phyloP scores from a whole-genome alignment of 2,113 vertebrate species.

The Oncorhynchus keta region DNA sequence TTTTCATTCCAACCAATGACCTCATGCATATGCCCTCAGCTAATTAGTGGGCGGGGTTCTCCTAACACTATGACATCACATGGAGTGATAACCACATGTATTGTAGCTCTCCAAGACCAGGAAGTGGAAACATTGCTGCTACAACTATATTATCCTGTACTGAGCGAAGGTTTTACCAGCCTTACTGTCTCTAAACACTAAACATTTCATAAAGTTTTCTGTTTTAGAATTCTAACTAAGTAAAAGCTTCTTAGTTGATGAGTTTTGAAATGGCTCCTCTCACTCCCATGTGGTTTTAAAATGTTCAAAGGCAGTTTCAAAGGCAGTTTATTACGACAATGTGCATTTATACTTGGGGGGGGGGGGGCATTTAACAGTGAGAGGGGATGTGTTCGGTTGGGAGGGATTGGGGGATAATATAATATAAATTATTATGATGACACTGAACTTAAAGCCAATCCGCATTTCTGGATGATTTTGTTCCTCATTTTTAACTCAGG shows the following conservation, averaged over 20 bases:
- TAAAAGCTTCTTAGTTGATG: conserved; percentile 39
- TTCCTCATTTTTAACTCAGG: conserved; percentile 72
- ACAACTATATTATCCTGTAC: background rate
- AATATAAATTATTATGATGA: conserved; percentile 72
- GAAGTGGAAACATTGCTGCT: background rate
- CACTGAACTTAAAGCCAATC: conserved; percentile 65
- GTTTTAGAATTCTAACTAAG: conserved; percentile 53
- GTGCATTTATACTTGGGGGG: conserved; percentile 61
- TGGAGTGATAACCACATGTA: background rate
- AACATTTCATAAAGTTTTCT: background rate
- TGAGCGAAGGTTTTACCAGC: background rate
- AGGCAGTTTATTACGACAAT: conserved; percentile 64
- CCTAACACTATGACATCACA: background rate
- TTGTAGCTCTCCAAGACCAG: background rate
- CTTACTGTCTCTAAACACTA: conserved; percentile 35
- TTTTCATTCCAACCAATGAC: background rate
- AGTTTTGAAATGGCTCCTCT: conserved; percentile 41
- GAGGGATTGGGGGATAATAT: conserved; percentile 58
- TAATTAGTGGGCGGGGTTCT: background rate
- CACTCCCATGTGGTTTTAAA: conserved; percentile 31
- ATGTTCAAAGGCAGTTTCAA: conserved; percentile 56
- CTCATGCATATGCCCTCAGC: background rate
- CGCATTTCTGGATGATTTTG: conserved; percentile 61
- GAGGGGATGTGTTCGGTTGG: conserved; percentile 44
- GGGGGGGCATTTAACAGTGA: conserved; percentile 52